Evolutionary conservation across 2,888 invertebrate genomes (phyloP).

Genomic region (Drosophila incognita): DNA sequence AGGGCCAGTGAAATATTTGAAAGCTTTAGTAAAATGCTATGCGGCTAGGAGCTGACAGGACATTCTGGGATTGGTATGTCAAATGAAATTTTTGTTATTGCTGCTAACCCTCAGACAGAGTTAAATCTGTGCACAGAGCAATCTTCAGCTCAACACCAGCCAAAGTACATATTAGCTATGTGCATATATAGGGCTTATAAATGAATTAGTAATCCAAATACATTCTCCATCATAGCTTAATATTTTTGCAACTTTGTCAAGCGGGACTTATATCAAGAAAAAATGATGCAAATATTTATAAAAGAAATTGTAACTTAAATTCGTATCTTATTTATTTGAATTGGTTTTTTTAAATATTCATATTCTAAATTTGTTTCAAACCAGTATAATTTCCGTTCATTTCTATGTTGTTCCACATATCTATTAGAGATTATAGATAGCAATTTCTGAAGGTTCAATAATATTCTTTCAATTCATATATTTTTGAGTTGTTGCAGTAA

Average conservation of each 20-base stretch:
- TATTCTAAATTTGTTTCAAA: not conserved
- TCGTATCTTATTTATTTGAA: not conserved
- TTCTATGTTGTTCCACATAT: not conserved
- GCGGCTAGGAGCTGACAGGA: constrained; percentile 20
- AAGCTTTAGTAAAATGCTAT: not conserved
- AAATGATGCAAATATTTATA: not conserved
- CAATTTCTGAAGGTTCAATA: not conserved
- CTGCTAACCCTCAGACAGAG: not conserved
- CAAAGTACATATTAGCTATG: too few species aligned
- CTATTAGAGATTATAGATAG: not conserved
- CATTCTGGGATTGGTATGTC: constrained; percentile 18
- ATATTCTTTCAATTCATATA: not conserved
- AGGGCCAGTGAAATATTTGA: constrained; percentile 12
- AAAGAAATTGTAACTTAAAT: too few species aligned
- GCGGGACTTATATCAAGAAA: not conserved
- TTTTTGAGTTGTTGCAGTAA: not conserved
- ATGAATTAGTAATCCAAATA: not conserved
- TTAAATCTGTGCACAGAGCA: not conserved
- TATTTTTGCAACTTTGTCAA: not conserved
- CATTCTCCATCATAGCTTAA: not conserved
- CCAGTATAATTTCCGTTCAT: not conserved
- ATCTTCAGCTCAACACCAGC: not conserved
- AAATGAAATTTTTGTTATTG: constrained; percentile 17
- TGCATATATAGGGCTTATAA: not conserved
- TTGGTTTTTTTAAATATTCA: not conserved